A percentile compares a stretch with the other conserved stretches of the same genome.
These are phyloP conservation scores for Xenus cinereus DNA, from an alignment of 2,113 vertebrate genomes.

Conservation along the genomic window DNA sequence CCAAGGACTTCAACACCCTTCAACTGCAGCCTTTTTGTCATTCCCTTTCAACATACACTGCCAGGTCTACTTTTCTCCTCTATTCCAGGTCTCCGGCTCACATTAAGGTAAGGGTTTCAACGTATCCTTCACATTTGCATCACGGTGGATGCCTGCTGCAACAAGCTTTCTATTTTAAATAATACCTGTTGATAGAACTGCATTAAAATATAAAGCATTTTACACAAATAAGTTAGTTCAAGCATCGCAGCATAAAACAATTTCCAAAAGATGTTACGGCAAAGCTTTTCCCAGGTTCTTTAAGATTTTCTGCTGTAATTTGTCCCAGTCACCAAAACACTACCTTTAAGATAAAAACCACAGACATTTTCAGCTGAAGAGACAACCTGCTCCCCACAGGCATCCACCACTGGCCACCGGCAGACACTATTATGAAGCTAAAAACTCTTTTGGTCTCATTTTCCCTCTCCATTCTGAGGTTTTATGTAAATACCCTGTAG, in stretches of 20 bases:
- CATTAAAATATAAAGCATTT: not conserved
- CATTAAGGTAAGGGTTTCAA: not conserved
- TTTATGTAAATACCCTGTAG: not conserved
- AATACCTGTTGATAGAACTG: not conserved
- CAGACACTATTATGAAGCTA: not conserved
- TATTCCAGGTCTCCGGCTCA: not conserved
- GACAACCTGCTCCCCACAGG: not conserved
- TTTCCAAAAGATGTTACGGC: fast-evolving
- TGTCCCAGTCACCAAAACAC: not conserved
- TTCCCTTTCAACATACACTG: not conserved
- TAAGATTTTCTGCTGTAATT: not conserved
- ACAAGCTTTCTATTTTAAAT: not conserved
- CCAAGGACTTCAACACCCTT: not conserved
- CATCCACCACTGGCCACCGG: not conserved
- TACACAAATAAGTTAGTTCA: not conserved
- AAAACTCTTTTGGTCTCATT: not conserved
- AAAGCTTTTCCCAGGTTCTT: not conserved
- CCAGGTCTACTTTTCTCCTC: not conserved
- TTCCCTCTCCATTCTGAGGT: not conserved
- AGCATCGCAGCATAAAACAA: not conserved
- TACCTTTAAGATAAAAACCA: not conserved
- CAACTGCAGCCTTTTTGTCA: too few species aligned
- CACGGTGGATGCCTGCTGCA: not conserved
- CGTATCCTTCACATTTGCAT: not conserved
- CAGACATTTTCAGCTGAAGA: not conserved